Evolutionary conservation across 30 jellyfish, hydroid and myxozoan genomes (phyloP), one percentile per base, ranked within the genome.

Genomic region (Cassiopea xamachana): DNA sequence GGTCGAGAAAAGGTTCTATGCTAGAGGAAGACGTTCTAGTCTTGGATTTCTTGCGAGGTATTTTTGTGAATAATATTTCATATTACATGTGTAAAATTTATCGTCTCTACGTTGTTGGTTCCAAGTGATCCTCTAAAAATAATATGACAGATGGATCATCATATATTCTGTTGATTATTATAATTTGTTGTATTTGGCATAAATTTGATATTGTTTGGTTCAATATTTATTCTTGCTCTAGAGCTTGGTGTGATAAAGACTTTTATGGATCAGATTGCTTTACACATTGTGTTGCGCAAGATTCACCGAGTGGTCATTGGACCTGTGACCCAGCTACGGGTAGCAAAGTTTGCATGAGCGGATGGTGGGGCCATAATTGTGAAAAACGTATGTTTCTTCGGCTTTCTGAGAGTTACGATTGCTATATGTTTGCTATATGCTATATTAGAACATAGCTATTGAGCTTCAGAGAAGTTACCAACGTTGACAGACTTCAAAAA

Each of bases 311-410:
- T 27, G 96, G 98, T 7, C 94, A 93, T 82, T 93, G 71, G 74
- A 80, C 90, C 1, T 93, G 98, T 50, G 96, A 93, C 55, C 82
- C 82, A 49, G 89, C 83, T 27, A 87, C 98, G 13, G 98, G 98
- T 16, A 79, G 89, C 50, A 93, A 93, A 87, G 85, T 73, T 59
- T 93, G 98, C 81, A 64, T 43, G 60, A 80, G 27, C 6, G 98
- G 98, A n/a, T 93, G 98, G 98, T 75, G 77, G 60, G 98, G 98
- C 10, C 68, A 76, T 68, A 78, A 84, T 69, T 93, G 98, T 73
- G 85, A 93, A 58, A 19, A 64, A 39, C 96, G 98, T 93, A 80
- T 3, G 96, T 89, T 16, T 9, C 15, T 1, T 27, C 39, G 39
- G 39, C 39, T 27, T 27, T 27, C 39, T 27, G 39, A 27, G 39